phyloP scores from a whole-genome alignment of 1,140 invertebrate species.

The Lucilia cuprina region DNA sequence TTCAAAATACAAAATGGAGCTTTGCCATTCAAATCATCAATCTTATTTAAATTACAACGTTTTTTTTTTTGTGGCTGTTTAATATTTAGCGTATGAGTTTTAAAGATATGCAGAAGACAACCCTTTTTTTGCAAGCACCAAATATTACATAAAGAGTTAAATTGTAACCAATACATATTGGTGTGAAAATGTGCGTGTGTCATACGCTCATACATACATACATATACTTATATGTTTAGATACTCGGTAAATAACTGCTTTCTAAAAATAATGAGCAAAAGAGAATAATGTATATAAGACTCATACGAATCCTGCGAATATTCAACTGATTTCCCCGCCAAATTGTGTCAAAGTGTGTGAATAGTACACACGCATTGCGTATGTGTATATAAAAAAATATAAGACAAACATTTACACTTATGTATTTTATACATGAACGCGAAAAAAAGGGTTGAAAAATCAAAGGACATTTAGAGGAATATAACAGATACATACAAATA shows the following conservation, averaged over 20 bases:
- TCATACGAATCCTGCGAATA: too few relatives aligned
- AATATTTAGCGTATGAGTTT: not conserved
- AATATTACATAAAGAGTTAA: not conserved
- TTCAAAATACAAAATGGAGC: not conserved
- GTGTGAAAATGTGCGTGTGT: not conserved
- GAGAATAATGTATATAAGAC: not conserved
- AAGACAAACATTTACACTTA: not conserved
- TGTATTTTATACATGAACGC: not conserved
- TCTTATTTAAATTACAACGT: not conserved
- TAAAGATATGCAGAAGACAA: not conserved
- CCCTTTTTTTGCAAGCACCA: not conserved
- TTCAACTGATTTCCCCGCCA: not conserved
- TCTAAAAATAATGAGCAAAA: not conserved
- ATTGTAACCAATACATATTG: not conserved
- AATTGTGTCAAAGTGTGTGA: not conserved
- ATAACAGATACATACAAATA: not conserved
- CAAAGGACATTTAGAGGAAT: not conserved
- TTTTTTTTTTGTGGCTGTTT: not conserved
- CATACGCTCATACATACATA: not conserved
- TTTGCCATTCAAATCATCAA: not conserved
- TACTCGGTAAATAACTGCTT: not conserved
- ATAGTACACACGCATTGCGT: not conserved
- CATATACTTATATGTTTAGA: not conserved
- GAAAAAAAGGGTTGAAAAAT: slow-evolving; percentile 10
- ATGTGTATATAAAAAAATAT: not conserved